Base-by-base conservation (phyloP, 2,797 vertebrate species). In the Microcaecilia unicolor region DNA sequence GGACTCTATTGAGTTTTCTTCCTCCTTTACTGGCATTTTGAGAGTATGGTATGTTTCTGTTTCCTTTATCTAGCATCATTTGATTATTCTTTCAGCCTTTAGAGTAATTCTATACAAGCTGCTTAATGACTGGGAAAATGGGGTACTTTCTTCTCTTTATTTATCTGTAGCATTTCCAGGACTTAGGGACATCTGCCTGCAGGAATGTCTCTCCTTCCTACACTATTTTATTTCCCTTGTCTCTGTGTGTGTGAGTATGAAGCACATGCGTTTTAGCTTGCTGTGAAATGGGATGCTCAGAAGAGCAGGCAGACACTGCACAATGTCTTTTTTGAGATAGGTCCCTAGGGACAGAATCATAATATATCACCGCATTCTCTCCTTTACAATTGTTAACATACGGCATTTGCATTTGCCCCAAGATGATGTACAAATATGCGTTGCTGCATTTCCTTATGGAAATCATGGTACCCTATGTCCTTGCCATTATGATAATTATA, bases 361-460 rank as follows among this genome's bases (percentile, higher is more conserved):
- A 42, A 31, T 44, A 29, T 19, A 44, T 45, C 16, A 40, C 17
- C 18, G 31, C 4, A 5, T 42, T 70, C 62, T 69, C 61, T 61
- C 45, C 42, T 52, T 65, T 51, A 51, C 48, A 54, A 25, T 42
- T 54, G 51, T 60, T 71, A 77, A 54, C 40, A 39, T 23, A 39
- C 51, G 64, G 60, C 57, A 57, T 50, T 51, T 55, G 32, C 34
- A 48, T 70, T 65, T 69, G 58, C 60, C 58, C 54, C 54, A 43
- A 55, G 51, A 74, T 57, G 55, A 66, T 22, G 49, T 45, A 61
- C 64, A 74, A 67, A 72, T 58, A 67, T 3, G 22, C 68, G 67
- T 64, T 45, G 61, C 45, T 50, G 48, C 32, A 53, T 62, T 72
- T 55, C 47, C 47, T 64, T 45, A 61, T 53, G 55, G 52, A 58